Conservation (phyloP, 2,888 invertebrate genomes). For the Gisinianus flammeolus region DNA sequence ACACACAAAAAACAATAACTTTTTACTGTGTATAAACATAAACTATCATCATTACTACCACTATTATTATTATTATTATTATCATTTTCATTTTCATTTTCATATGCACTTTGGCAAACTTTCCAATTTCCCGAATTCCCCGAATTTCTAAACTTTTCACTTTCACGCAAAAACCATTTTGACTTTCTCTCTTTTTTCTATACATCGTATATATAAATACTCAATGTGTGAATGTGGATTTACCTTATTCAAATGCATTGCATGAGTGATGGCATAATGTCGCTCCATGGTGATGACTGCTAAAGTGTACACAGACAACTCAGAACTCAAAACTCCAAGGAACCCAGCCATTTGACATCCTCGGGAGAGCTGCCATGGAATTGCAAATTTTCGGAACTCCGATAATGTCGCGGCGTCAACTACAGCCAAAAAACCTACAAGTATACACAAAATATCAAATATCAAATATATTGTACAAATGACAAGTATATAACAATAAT, state of each 20-base stretch:
- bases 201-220: not conserved
- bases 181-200: not conserved
- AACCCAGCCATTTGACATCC: slow-evolving; percentile 95
- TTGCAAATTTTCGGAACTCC: slow-evolving; percentile 94
- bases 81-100: too few species aligned
- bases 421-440: slow-evolving; percentile 84
- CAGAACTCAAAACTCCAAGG: slow-evolving; percentile 89
- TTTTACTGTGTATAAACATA: too few species aligned
- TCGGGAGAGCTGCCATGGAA: slow-evolving; percentile 95
- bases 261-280: slow-evolving; percentile 96
- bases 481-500: too few species aligned
- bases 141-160: too few species aligned
- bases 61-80: too few species aligned
- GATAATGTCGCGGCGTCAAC: slow-evolving; percentile 95
- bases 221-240: not conserved
- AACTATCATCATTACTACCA: too few species aligned
- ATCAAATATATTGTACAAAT: not conserved
- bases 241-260: slow-evolving; percentile 90
- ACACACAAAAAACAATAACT: not conserved
- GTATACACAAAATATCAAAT: not conserved
- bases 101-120: too few species aligned
- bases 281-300: slow-evolving; percentile 95
- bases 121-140: not conserved
- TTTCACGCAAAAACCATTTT: not conserved
- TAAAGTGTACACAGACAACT: slow-evolving; percentile 88